A percentile compares a stretch with the other conserved stretches of the same genome.
These are phyloP conservation scores for Orius insidiosus DNA, from an alignment of 1,140 invertebrate genomes.

Conservation along the genomic window DNA sequence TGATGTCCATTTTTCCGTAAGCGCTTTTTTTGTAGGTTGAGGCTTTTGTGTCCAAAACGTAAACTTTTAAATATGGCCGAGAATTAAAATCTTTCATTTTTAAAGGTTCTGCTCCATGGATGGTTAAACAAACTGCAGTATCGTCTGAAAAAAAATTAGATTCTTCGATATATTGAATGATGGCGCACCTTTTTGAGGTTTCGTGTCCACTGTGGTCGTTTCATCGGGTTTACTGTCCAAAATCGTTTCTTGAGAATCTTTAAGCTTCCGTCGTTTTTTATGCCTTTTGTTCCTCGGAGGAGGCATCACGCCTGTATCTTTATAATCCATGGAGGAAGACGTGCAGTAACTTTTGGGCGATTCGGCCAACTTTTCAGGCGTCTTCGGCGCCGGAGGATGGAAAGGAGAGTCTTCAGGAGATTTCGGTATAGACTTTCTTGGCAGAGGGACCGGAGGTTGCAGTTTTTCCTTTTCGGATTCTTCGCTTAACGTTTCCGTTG, in stretches of 20 bases:
- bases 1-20: conserved; percentile 2
- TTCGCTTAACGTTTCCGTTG: too few species aligned
- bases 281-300: conserved; percentile 3
- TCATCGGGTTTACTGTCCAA: too few species aligned
- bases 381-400: too few species aligned
- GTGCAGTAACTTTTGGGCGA: conserved; percentile 11
- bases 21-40: neutral
- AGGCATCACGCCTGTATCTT: conserved; percentile 8
- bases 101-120: conserved; percentile 3
- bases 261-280: neutral
- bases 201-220: too few species aligned
- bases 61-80: neutral
- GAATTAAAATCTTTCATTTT: conserved; percentile 4
- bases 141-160: conserved; percentile 6
- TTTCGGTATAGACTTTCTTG: too few species aligned
- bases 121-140: conserved; percentile 4
- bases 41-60: neutral
- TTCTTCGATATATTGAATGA: neutral
- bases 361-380: neutral
- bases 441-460: too few species aligned
- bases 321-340: conserved; percentile 12
- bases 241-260: too few species aligned
- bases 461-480: too few species aligned
- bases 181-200: neutral
- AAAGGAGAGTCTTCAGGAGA: too few species aligned